Evolutionary conservation across 1,140 invertebrate genomes (phyloP).

Genomic region (Heliothis virescens): DNA sequence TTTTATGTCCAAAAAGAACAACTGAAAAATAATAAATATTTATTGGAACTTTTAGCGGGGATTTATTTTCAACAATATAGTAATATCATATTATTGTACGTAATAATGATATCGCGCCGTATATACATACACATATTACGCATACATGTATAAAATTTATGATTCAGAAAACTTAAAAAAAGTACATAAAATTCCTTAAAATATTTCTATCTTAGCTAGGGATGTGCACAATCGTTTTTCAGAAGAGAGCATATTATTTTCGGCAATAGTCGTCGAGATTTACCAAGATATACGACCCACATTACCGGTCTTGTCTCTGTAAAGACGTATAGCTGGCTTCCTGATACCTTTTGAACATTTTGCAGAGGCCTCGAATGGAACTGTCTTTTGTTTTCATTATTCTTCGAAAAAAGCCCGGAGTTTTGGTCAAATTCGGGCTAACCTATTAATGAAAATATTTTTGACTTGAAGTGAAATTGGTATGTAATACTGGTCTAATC

Average conservation of each 20-base stretch:
- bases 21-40: no score
- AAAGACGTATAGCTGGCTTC: slow-evolving; percentile 41
- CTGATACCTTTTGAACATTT: slow-evolving; percentile 25
- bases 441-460: neutral
- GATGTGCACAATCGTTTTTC: slow-evolving; percentile 6
- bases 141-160: no score
- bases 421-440: neutral
- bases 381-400: slow-evolving; percentile 20
- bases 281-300: slow-evolving; percentile 37
- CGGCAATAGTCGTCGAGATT: slow-evolving; percentile 42
- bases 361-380: neutral
- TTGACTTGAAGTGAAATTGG: neutral
- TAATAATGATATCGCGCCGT: no score
- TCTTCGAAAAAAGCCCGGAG: neutral
- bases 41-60: no score
- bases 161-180: no score
- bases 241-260: slow-evolving; percentile 41
- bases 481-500: no score
- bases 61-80: no score
- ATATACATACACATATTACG: no score
- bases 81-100: no score
- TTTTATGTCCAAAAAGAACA: no score
- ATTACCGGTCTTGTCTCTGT: slow-evolving; percentile 43
- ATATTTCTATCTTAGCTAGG: neutral
- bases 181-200: neutral